A percentile compares a stretch with the other conserved stretches of the same genome.
Conservation (phyloP, 2,113 vertebrate genomes). For the Pollimyrus isidori region DNA sequence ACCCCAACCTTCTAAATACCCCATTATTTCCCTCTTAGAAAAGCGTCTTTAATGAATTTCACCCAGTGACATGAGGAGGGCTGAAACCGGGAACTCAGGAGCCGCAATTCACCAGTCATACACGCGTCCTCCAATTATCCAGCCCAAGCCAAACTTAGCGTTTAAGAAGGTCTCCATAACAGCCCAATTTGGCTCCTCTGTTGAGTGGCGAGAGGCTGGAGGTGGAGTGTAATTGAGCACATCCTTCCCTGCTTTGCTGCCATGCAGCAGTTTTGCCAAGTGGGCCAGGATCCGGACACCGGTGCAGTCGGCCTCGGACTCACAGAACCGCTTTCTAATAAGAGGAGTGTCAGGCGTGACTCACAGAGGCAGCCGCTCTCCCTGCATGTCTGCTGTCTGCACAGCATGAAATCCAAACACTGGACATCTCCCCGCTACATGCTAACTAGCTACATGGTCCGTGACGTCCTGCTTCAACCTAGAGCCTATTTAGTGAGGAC, state of each 20-base stretch:
- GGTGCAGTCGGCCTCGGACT: neutral
- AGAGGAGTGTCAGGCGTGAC: neutral
- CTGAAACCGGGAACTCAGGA: neutral
- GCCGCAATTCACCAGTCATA: neutral
- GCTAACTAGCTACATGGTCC: neutral
- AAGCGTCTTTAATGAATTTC: neutral
- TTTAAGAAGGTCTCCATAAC: neutral
- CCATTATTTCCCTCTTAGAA: neutral
- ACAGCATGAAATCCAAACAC: neutral
- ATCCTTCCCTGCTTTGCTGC: slow-evolving; percentile 40
- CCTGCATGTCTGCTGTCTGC: too few species aligned
- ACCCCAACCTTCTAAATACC: neutral
- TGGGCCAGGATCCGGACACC: neutral
- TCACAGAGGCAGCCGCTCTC: neutral
- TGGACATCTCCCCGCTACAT: neutral
- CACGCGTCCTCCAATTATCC: neutral
- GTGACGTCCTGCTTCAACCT: neutral
- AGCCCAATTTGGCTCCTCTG: slow-evolving; percentile 65
- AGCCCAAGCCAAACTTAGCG: neutral
- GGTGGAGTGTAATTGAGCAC: slow-evolving; percentile 67
- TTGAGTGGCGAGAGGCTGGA: slow-evolving; percentile 56
- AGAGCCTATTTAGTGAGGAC: neutral
- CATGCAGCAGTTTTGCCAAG: neutral
- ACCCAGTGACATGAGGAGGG: neutral
- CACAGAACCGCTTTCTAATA: neutral